phyloP scores from a whole-genome alignment of 2,797 vertebrate species.

The Holocentrus rufus region DNA sequence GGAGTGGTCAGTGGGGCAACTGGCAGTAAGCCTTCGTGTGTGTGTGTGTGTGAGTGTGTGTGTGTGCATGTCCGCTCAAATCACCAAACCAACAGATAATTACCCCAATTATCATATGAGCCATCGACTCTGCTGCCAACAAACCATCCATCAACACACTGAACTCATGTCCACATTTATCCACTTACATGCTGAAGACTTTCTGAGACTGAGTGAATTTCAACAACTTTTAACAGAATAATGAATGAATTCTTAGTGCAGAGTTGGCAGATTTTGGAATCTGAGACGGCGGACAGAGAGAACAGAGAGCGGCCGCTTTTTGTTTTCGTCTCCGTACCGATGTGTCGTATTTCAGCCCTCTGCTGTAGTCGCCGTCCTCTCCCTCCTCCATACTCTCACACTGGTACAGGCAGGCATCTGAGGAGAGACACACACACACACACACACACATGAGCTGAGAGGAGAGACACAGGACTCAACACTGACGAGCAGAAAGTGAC shows the following conservation, averaged over 20 bases:
- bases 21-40: neutral
- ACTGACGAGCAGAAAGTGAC: too few species aligned
- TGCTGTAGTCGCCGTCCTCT: conserved; percentile 70
- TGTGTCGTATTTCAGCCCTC: conserved; percentile 69
- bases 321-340: conserved; percentile 63
- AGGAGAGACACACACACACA: conserved; percentile 6
- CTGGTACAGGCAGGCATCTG: conserved; percentile 86
- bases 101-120: conserved; percentile 31
- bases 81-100: neutral
- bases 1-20: conserved; percentile 4
- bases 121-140: neutral
- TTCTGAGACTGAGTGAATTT: too few species aligned
- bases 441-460: neutral
- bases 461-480: too few species aligned
- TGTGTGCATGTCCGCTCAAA: neutral
- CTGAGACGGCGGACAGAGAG: neutral
- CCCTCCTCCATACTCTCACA: conserved; percentile 86
- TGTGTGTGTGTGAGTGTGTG: neutral
- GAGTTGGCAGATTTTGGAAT: too few species aligned
- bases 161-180: too few species aligned
- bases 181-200: too few species aligned
- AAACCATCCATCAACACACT: too few species aligned
- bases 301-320: neutral
- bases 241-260: too few species aligned
- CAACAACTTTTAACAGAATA: too few species aligned